Base-by-base conservation (phyloP, 2,113 vertebrate species). In the Cavia porcellus region DNA sequence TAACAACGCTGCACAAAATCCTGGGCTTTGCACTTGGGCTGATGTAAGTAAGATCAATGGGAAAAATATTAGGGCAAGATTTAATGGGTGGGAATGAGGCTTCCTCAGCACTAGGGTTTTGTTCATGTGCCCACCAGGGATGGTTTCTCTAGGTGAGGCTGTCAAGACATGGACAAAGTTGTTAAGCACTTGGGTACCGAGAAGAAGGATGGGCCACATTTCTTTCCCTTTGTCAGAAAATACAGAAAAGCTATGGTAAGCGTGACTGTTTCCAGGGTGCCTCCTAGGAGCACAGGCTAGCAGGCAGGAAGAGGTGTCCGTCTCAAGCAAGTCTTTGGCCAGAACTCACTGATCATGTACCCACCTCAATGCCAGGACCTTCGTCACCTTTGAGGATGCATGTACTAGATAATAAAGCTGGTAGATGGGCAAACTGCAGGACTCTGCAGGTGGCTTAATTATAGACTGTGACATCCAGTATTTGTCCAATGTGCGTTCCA, bases 1-100 rank as follows among this genome's bases (percentile, higher is more conserved):
- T 98, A 96, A 94, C 95, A 83, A 77, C 80, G 95, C 95, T 86
- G 68, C 95, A 83, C 15, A 82, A 96, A 97, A 97, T 87, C 95
- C 95, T 98, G 97, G 95, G 75, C 98, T 98, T 98, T 98, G 98
- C 57, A 90, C 77, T 92, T 95, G 84, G 59, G n/a, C 96, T 98
- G 94, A 50, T 32, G 75, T 32, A 96, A 97, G 96, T 95, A 96
- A 98, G 98, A 98, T 98, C 81, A 89, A 94, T 97, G 92, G 90
- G 94, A 92, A 97, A 92, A 94, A 89, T 93, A 97, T 97, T 97
- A 97, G 94, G 90, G 80, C 91, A 81, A 92, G 92, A 94, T 74
- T 97, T 98, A 98, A 96, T 55, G 94, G 96, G 94, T 96, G 82
- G 92, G 92, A 66, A 35, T 94, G 89, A 97, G 90, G 66, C 50